Percentiles rank a stretch among this genome's conserved stretches.
Conservation (phyloP, 2,113 vertebrate genomes). For the Otolemur garnettii region DNA sequence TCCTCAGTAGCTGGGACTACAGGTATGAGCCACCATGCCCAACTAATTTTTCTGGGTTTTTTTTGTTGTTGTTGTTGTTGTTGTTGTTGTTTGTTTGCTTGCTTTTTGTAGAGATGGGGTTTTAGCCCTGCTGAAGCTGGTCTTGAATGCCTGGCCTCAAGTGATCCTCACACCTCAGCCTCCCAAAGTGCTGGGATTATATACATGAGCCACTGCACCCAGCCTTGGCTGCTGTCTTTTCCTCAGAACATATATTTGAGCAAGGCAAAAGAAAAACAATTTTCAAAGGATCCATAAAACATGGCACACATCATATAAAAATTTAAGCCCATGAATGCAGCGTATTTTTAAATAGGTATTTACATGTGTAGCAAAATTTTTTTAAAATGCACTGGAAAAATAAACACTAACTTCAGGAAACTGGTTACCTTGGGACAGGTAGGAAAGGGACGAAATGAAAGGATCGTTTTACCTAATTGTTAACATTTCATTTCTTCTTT, state of each 20-base stretch:
- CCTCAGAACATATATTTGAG: neutral
- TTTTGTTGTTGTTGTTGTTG: too few relatives aligned
- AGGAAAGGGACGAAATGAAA: neutral
- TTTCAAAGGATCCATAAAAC: slow-evolving; percentile 7
- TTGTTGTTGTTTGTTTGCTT: too few relatives aligned
- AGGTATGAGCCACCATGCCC: too few relatives aligned
- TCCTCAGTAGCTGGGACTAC: too few relatives aligned
- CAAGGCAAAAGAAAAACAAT: neutral
- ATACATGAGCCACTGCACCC: too few relatives aligned
- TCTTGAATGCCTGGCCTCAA: too few relatives aligned
- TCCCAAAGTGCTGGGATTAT: too few relatives aligned
- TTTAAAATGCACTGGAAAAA: neutral
- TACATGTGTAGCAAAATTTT: neutral
- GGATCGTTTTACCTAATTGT: neutral
- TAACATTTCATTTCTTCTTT: neutral
- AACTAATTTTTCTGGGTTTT: too few relatives aligned
- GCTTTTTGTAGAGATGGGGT: too few relatives aligned
- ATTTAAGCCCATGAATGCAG: neutral
- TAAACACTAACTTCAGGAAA: slow-evolving; percentile 1
- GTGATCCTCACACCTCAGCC: too few relatives aligned
- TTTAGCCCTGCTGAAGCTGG: too few relatives aligned
- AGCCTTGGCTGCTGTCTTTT: neutral
- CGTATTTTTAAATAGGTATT: neutral
- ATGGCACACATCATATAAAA: neutral
- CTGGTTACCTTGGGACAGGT: neutral